Percentiles rank a stretch among this genome's conserved stretches.
These are phyloP conservation scores for Rhodeus uyekii DNA, from an alignment of 2,797 vertebrate genomes.

Conservation along the genomic window DNA sequence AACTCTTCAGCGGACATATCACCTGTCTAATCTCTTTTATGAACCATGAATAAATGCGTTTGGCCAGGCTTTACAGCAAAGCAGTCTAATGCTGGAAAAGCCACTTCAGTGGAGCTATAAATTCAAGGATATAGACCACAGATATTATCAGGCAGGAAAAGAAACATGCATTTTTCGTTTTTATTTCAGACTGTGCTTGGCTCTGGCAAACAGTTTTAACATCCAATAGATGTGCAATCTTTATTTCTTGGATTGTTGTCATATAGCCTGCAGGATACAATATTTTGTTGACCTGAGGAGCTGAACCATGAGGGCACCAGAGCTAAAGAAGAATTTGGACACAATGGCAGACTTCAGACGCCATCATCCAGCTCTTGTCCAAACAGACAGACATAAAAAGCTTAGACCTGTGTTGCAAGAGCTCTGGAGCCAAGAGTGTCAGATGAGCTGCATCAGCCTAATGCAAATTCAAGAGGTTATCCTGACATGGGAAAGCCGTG, in stretches of 20 bases:
- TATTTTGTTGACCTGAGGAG: conserved; percentile 28
- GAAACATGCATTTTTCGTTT: conserved; percentile 30
- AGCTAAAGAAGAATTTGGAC: conserved; percentile 22
- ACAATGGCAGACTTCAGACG: conserved; percentile 30
- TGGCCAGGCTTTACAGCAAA: conserved; percentile 27
- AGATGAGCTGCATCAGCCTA: conserved; percentile 32
- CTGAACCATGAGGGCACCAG: conserved; percentile 17
- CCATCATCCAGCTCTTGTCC: conserved; percentile 22
- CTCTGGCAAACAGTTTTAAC: conserved; percentile 21
- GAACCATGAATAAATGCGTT: conserved; percentile 46
- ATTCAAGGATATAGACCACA: conserved; percentile 41
- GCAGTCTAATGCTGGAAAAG: conserved; percentile 37
- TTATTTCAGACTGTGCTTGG: conserved; percentile 25
- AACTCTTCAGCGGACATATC: conserved; percentile 41
- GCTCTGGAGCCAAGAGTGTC: conserved; percentile 34
- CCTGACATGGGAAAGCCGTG: conserved; percentile 9
- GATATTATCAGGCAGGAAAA: conserved; percentile 46
- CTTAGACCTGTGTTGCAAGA: conserved; percentile 12
- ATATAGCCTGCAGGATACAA: background rate
- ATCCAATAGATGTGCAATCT: conserved; percentile 1
- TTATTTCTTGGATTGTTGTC: conserved; percentile 21
- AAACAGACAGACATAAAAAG: conserved; percentile 37
- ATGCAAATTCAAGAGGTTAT: conserved; percentile 34
- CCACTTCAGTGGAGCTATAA: conserved; percentile 39
- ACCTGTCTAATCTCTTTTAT: conserved; percentile 46